Evolutionary conservation across 2,113 vertebrate genomes (phyloP), one percentile per base, ranked within the genome.

Genomic region (Dromaius novaehollandiae): DNA sequence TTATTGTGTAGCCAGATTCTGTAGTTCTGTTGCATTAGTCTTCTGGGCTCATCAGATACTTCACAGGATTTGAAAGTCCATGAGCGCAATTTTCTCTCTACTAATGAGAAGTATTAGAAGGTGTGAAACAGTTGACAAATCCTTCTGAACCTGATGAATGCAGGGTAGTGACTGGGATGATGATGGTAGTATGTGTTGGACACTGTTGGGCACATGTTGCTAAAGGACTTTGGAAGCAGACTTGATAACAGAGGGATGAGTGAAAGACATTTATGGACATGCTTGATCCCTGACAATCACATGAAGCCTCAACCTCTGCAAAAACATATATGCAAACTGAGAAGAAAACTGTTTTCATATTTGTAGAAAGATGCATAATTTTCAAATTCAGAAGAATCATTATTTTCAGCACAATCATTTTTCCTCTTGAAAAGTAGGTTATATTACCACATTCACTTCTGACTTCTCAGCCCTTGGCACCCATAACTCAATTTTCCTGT

Each of bases 381-480:
- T 91, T 88, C 44, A 81, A 1, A 74, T 83, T 71, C 76, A 64
- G 81, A 82, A 84, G 61, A 42, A 71, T 68, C 40, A 38, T 88
- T 88, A 91, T 68, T 90, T 88, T 89, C 64, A 95, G 61, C 0
- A 13, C 40, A 76, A 71, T 19, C 40, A 64, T 78, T 97, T 93
- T 75, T 82, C 55, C 50, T 75, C 68, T 70, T 68, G 88, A 88
- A 83, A 91, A 71, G 25, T 11, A 91, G 58, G 32, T 89, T 91
- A 42, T 82, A 86, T 82, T 89, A 55, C 50, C 65, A n/a, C 55
- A 60, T 64, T 78, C 70, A 75, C 60, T 93, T 88, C 76, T 95
- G 79, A 87, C 7, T 96, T 75, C 76, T 61, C 80, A 90, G 79
- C 55, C 85, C 64, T 70, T 80, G 92, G 69, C 93, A 96, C 79